phyloP scores from a whole-genome alignment of 2,113 vertebrate species.

The Saguinus imperator region DNA sequence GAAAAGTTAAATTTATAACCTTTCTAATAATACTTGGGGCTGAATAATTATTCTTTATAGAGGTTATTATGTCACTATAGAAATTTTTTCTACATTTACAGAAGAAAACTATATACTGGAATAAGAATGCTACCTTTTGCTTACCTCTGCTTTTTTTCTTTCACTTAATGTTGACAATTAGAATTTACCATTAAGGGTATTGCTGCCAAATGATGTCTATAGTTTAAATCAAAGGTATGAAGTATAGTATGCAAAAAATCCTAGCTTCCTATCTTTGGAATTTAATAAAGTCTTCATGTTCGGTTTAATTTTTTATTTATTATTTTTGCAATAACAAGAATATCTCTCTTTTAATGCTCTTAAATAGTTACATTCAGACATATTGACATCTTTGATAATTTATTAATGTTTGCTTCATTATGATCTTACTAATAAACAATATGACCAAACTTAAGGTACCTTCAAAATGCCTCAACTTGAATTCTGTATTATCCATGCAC shows the following conservation, averaged over 20 bases:
- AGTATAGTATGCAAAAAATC: slow-evolving; percentile 54
- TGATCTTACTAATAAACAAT: background rate
- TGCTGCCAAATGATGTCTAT: slow-evolving; percentile 73
- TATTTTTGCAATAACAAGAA: background rate
- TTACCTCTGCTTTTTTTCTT: slow-evolving; percentile 76
- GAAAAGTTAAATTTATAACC: slow-evolving; percentile 72
- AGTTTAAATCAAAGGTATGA: slow-evolving; percentile 75
- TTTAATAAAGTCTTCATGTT: background rate
- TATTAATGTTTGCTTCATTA: background rate
- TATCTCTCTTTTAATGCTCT: background rate
- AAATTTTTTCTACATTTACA: slow-evolving; percentile 51
- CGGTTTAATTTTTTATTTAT: background rate
- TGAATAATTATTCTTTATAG: slow-evolving; percentile 68
- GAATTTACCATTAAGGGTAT: slow-evolving; percentile 73
- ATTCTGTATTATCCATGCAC: background rate
- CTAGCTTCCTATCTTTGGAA: background rate
- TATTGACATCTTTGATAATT: background rate
- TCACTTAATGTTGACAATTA: slow-evolving; percentile 81
- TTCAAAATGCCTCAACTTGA: background rate
- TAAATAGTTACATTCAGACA: background rate
- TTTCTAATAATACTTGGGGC: slow-evolving; percentile 78
- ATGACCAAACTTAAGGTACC: background rate
- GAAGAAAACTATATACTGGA: slow-evolving; percentile 45
- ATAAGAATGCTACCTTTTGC: slow-evolving; percentile 64
- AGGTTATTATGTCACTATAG: slow-evolving; percentile 75